These are phyloP conservation scores for Limnothrissa miodon DNA, from an alignment of 2,113 vertebrate genomes.

Conservation along the genomic window DNA sequence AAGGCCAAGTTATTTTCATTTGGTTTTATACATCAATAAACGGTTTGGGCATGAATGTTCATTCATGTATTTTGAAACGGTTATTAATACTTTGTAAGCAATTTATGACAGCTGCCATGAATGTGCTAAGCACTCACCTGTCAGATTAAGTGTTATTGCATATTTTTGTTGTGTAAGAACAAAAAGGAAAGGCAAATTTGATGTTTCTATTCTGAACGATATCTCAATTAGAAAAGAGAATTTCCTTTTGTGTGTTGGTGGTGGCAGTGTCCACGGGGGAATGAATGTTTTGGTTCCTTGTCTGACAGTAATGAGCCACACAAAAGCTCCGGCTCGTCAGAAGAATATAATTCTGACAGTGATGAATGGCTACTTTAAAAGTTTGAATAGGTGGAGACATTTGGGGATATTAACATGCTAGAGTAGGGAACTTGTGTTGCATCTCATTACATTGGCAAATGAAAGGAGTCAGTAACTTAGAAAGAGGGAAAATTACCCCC, in stretches of 20 bases:
- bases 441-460: slow-evolving; percentile 53
- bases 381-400: slow-evolving; percentile 52
- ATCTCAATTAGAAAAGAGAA: slow-evolving; percentile 48
- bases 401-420: slow-evolving; percentile 41
- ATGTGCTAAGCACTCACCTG: no score
- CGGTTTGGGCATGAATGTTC: no score
- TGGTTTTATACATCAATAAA: no score
- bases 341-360: slow-evolving; percentile 59
- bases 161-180: slow-evolving; percentile 32
- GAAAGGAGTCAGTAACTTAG: slow-evolving; percentile 52
- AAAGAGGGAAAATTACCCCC: background rate
- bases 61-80: no score
- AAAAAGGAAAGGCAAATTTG: slow-evolving; percentile 40
- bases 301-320: slow-evolving; percentile 53
- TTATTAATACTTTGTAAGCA: no score
- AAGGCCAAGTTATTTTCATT: no score
- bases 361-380: slow-evolving; percentile 67
- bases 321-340: slow-evolving; percentile 52
- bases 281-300: slow-evolving; percentile 52
- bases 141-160: no score
- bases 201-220: slow-evolving; percentile 45
- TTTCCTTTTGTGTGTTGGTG: slow-evolving; percentile 26
- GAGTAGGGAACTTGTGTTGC: slow-evolving; percentile 44
- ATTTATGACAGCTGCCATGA: no score
- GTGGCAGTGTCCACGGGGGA: slow-evolving; percentile 41